These are phyloP conservation scores for Punctoribates punctum DNA, from an alignment of 2,888 invertebrate genomes.

Conservation along the genomic window DNA sequence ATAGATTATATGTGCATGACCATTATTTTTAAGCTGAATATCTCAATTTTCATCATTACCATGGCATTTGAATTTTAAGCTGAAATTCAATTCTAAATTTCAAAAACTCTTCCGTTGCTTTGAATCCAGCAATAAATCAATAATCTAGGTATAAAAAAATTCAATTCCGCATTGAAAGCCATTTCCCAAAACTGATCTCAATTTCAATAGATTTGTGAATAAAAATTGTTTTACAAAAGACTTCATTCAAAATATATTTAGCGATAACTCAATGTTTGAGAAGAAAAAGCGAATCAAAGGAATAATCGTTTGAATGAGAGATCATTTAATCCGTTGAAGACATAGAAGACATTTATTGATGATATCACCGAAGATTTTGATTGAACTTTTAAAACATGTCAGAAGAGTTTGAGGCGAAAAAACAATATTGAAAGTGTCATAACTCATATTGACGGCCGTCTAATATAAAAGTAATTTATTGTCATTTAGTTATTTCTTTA, in stretches of 20 bases:
- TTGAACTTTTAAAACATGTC: slow-evolving; percentile 3
- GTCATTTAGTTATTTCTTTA: not conserved
- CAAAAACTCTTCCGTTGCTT: too few species aligned
- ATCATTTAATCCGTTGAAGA: not conserved
- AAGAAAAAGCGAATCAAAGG: not conserved
- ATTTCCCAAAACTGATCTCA: too few species aligned
- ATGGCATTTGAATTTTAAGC: too few species aligned
- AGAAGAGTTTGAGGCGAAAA: not conserved
- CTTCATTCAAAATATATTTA: too few species aligned
- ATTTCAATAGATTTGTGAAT: too few species aligned
- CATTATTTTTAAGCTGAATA: too few species aligned
- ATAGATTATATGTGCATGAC: too few species aligned
- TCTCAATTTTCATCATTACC: too few species aligned
- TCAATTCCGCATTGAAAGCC: not conserved
- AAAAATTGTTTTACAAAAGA: too few species aligned
- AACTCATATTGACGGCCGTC: slow-evolving; percentile 1
- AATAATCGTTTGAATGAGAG: not conserved
- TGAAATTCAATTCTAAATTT: too few species aligned
- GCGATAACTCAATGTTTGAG: not conserved
- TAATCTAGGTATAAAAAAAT: not conserved
- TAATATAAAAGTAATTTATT: slow-evolving; percentile 22
- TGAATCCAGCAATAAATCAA: not conserved
- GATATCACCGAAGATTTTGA: not conserved
- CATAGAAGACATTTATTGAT: slow-evolving; percentile 5
- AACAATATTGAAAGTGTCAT: slow-evolving; percentile 29